Conservation (phyloP, 2,113 vertebrate genomes). For the Microtus oregoni region DNA sequence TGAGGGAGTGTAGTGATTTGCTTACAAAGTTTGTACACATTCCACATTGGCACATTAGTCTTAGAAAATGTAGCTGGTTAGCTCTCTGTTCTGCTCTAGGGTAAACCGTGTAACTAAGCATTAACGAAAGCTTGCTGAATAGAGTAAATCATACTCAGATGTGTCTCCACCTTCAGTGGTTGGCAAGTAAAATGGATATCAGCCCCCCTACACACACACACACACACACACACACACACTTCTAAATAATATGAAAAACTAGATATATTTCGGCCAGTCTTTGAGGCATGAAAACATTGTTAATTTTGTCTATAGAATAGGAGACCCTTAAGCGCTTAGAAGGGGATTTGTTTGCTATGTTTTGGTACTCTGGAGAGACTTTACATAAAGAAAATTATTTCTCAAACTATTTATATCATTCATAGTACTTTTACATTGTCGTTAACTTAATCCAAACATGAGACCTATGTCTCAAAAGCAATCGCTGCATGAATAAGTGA, state of each 20-base stretch:
- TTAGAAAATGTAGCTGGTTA: constrained; percentile 44
- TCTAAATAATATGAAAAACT: not conserved
- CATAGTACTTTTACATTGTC: not conserved
- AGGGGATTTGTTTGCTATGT: not conserved
- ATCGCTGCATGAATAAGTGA: not conserved
- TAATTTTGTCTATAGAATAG: constrained; percentile 47
- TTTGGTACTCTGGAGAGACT: not conserved
- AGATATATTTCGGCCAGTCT: not conserved
- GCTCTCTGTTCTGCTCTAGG: constrained; percentile 46
- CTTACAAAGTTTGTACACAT: constrained; percentile 36
- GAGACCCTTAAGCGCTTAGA: not conserved
- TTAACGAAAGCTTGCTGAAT: constrained; percentile 7
- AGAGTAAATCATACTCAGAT: constrained; percentile 50
- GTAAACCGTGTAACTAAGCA: constrained; percentile 50
- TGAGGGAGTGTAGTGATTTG: constrained; percentile 27
- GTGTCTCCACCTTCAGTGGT: not conserved
- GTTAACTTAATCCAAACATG: not conserved
- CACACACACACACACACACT: not conserved
- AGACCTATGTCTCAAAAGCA: not conserved
- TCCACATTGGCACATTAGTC: constrained; percentile 3
- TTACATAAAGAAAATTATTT: not conserved
- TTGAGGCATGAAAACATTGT: not conserved
- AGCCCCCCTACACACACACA: not conserved
- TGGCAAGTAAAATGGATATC: not conserved
- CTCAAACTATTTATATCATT: not conserved